These are phyloP conservation scores for Callinectes sapidus DNA, from an alignment of 2,888 invertebrate species.

Conservation along the genomic window DNA sequence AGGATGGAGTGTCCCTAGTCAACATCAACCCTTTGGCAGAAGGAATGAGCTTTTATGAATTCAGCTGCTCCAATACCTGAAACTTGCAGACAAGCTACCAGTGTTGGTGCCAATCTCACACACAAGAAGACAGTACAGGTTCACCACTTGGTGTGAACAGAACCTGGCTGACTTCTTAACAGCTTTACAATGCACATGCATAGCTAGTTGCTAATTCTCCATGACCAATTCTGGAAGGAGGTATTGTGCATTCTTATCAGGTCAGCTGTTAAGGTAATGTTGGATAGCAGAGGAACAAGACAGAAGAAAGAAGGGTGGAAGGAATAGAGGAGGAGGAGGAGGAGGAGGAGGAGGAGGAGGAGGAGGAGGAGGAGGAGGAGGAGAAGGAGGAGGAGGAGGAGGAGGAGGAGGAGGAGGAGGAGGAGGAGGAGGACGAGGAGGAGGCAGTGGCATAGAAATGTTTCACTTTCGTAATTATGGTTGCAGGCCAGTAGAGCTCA, in stretches of 20 bases:
- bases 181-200: background rate
- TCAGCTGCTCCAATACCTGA: background rate
- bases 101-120: background rate
- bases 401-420: background rate
- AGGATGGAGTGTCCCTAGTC: background rate
- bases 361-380: background rate
- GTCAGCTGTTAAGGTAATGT: background rate
- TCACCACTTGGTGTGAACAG: background rate
- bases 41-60: background rate
- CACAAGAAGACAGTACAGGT: background rate
- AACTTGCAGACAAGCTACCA: background rate
- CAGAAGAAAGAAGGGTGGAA: background rate
- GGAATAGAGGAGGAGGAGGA: background rate
- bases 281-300: background rate
- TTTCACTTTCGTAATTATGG: background rate
- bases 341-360: background rate
- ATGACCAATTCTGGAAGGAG: background rate
- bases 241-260: background rate
- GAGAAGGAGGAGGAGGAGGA: background rate
- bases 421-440: background rate
- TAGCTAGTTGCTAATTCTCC: background rate
- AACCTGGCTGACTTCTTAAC: background rate
- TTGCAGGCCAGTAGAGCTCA: background rate
- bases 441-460: background rate
- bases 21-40: background rate